A percentile compares a stretch with the other conserved stretches of the same genome.
These are phyloP conservation scores for Origma solitaria DNA, from an alignment of 2,113 vertebrate species.

Conservation along the genomic window DNA sequence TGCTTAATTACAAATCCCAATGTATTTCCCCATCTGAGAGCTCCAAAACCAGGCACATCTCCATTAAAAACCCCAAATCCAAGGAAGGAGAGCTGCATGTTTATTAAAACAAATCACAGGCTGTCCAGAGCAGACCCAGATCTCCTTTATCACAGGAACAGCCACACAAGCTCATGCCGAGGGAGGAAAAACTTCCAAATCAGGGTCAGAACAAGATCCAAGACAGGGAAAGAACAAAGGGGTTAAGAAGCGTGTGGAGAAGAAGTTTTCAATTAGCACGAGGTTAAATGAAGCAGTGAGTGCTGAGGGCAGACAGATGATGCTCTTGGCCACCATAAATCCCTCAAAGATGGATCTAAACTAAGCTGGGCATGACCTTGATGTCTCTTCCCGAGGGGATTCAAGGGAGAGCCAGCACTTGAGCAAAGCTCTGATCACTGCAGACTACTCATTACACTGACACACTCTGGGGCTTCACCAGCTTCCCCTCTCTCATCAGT, in stretches of 20 bases:
- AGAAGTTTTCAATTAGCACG: not conserved
- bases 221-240: not conserved
- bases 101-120: constrained; percentile 18
- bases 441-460: not conserved
- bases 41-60: not conserved
- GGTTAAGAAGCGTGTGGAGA: not conserved
- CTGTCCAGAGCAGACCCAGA: not conserved
- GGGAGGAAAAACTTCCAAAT: not conserved
- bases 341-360: not conserved
- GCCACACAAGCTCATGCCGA: not conserved
- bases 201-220: not conserved
- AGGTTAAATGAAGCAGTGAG: not conserved
- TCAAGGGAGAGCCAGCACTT: not conserved
- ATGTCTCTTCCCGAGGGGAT: not conserved
- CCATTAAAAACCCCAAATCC: not conserved
- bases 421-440: not conserved
- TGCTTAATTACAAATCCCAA: not conserved
- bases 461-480: not conserved
- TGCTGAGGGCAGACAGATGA: not conserved
- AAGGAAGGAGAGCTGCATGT: not conserved
- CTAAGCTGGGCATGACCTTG: not conserved
- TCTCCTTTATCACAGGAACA: not conserved
- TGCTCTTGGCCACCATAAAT: not conserved
- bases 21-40: fast-evolving
- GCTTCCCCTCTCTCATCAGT: not conserved